These are phyloP conservation scores for Megalonaias nervosa DNA, from an alignment of 1,140 invertebrate species.

Conservation along the genomic window DNA sequence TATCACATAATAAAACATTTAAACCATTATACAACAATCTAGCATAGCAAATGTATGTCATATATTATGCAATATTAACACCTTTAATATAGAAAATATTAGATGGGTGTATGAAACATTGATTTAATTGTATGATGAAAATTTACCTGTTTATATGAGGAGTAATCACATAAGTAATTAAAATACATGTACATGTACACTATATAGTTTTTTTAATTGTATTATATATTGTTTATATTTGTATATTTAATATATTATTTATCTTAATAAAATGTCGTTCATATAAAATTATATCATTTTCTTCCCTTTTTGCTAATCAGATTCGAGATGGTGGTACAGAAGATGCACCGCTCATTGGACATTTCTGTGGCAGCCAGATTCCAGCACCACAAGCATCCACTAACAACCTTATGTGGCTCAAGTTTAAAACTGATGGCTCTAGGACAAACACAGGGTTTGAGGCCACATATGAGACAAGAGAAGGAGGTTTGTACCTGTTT, in stretches of 20 bases:
- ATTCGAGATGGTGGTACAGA: constrained; percentile 73
- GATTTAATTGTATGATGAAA: too few species aligned
- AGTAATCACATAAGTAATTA: too few species aligned
- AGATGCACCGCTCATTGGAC: constrained; percentile 80
- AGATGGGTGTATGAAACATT: too few species aligned
- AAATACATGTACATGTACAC: too few species aligned
- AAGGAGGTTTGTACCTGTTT: constrained; percentile 15
- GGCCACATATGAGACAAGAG: constrained; percentile 80
- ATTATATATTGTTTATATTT: constrained; percentile 4
- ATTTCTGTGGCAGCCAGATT: constrained; percentile 91
- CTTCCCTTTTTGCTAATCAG: constrained; percentile 32
- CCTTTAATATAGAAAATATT: too few species aligned
- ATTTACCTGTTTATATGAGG: too few species aligned
- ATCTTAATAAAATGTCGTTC: background rate
- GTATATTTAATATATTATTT: background rate
- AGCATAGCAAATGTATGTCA: too few species aligned
- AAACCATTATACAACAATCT: too few species aligned
- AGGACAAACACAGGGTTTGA: constrained; percentile 92
- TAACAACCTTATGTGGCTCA: constrained; percentile 92
- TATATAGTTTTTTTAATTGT: too few species aligned
- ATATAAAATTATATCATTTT: background rate
- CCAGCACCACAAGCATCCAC: constrained; percentile 92
- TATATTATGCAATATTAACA: too few species aligned
- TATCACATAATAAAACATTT: too few species aligned
- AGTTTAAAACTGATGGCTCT: constrained; percentile 94